These are phyloP conservation scores for Rhingia rostrata DNA, from an alignment of 2,888 invertebrate species.

Conservation along the genomic window DNA sequence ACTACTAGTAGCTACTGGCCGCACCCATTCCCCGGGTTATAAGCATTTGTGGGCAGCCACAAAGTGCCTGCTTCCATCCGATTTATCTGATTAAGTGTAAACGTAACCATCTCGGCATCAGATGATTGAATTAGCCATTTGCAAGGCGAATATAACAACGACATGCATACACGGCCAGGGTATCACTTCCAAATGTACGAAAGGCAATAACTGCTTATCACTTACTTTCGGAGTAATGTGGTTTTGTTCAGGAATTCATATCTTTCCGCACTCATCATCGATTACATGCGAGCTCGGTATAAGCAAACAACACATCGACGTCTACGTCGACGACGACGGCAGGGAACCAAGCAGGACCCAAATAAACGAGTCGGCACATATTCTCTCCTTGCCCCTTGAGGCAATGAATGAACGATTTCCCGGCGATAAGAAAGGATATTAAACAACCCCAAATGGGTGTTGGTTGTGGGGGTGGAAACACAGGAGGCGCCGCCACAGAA, in stretches of 20 bases:
- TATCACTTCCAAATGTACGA: constrained; percentile 63
- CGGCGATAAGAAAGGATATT: constrained; percentile 74
- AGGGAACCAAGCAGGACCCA: constrained; percentile 57
- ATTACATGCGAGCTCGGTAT: constrained; percentile 55
- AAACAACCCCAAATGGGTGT: constrained; percentile 67
- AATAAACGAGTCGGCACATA: constrained; percentile 74
- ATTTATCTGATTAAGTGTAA: constrained; percentile 77
- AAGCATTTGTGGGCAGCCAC: constrained; percentile 75
- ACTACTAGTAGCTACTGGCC: constrained; percentile 30
- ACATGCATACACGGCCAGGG: constrained; percentile 56
- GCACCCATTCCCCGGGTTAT: constrained; percentile 45
- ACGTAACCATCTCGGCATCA: constrained; percentile 76
- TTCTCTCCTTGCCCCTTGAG: constrained; percentile 71
- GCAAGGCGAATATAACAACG: constrained; percentile 72
- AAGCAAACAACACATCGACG: constrained; percentile 26
- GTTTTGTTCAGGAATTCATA: constrained; percentile 75
- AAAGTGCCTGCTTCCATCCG: constrained; percentile 76
- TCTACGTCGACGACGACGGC: constrained; percentile 26
- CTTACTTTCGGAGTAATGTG: constrained; percentile 76
- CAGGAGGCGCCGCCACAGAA: constrained; percentile 64
- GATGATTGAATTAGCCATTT: constrained; percentile 82
- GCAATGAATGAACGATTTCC: constrained; percentile 74
- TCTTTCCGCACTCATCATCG: constrained; percentile 74
- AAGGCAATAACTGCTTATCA: constrained; percentile 76
- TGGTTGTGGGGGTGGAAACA: constrained; percentile 31